Conservation (phyloP, 1,140 invertebrate genomes). For the Rhizoglyphus robini region DNA sequence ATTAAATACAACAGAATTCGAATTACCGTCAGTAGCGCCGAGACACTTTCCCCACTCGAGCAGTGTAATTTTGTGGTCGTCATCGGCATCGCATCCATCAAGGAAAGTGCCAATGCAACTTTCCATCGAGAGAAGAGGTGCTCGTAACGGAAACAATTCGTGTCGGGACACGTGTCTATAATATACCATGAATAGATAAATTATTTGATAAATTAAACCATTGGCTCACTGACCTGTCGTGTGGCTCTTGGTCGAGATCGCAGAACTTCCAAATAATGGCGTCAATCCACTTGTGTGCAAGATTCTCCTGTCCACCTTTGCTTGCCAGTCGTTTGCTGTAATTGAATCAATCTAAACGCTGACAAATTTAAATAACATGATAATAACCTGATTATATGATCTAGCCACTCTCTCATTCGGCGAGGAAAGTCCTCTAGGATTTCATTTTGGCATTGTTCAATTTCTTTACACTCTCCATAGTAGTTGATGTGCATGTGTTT, state of each 20-base stretch:
- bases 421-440: constrained; percentile 81
- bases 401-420: constrained; percentile 90
- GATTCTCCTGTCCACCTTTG: constrained; percentile 33
- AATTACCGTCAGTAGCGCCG: constrained; percentile 53
- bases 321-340: not conserved
- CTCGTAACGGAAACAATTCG: constrained; percentile 83
- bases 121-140: constrained; percentile 77
- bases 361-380: too few species aligned
- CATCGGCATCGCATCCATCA: constrained; percentile 66
- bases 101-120: constrained; percentile 91
- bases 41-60: constrained; percentile 83
- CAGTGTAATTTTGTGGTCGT: constrained; percentile 71
- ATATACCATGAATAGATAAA: constrained; percentile 32
- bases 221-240: constrained; percentile 63
- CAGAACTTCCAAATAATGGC: constrained; percentile 95
- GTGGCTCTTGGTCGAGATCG: constrained; percentile 73
- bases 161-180: constrained; percentile 62
- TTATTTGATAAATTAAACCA: not conserved
- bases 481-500: constrained; percentile 84
- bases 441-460: constrained; percentile 55
- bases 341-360: too few species aligned
- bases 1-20: not conserved
- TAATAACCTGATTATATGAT: constrained; percentile 89
- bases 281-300: constrained; percentile 57
- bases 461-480: constrained; percentile 42